Evolutionary conservation across 2,113 vertebrate genomes (phyloP).

Genomic region (Sander lucioperca): DNA sequence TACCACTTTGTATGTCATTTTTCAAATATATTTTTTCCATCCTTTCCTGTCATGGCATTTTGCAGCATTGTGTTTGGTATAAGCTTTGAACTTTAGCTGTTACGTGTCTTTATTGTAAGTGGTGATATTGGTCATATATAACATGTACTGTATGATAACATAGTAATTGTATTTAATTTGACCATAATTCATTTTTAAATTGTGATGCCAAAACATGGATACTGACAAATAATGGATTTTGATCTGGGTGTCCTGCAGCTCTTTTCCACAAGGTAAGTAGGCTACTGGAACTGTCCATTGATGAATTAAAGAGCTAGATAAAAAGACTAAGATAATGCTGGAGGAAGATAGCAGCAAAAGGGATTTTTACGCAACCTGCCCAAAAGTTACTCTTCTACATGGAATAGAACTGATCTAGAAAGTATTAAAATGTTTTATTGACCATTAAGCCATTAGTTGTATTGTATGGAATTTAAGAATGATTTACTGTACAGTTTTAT

Average conservation of each 20-base stretch:
- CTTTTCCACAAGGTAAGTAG: constrained; percentile 22
- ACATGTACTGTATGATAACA: too few species aligned
- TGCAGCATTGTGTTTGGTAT: not conserved
- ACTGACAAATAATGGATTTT: constrained; percentile 28
- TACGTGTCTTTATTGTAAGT: not conserved
- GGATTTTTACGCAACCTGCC: not conserved
- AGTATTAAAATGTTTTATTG: not conserved
- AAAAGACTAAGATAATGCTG: not conserved
- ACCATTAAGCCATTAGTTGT: not conserved
- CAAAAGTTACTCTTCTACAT: not conserved
- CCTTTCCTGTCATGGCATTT: not conserved
- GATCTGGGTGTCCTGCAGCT: constrained; percentile 9
- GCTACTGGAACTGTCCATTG: not conserved
- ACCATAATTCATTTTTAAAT: not conserved
- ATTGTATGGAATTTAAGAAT: not conserved
- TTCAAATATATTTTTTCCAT: not conserved
- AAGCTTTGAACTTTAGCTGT: not conserved
- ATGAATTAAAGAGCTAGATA: not conserved
- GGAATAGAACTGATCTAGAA: not conserved
- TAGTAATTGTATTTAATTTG: not conserved
- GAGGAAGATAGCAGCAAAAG: not conserved
- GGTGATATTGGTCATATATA: not conserved
- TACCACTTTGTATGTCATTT: constrained; percentile 4
- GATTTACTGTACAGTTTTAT: not conserved
- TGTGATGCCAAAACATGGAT: not conserved